Base-by-base conservation (phyloP, 2,113 vertebrate genomes). In the Stegostoma tigrinum region DNA sequence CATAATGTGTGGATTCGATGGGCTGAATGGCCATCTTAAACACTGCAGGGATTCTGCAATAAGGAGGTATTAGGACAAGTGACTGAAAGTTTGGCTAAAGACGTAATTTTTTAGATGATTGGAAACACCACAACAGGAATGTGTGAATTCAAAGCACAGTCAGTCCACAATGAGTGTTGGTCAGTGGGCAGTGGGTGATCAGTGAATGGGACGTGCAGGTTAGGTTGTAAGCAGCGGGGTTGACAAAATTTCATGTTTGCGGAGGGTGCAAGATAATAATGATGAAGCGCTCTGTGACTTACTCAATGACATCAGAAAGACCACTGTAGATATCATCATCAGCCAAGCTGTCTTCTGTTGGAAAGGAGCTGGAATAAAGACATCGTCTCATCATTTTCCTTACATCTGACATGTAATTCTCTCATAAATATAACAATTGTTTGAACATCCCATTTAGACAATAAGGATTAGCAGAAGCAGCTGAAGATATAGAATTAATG, bases 301-400 rank as follows among this genome's bases (percentile, higher is more conserved):
- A 99, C 99, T 99, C 99, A 0, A 99, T 99, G 97, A 98, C 97
- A 96, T 99, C 99, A 0, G 99, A 99, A 34, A 99, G 97, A 75
- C 98, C 98, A 0, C 97, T 99, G 97, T 99, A 99, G 96, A 99
- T 97, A 72, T 99, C 98, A 0, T 99, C 98, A 15, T 99, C 98
- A 0, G 97, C 96, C 75, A 97, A 42, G n/a, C 96, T 97, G 5
- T 98, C 98, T 45, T 98, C 98, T 0, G 97, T 97, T 64, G 98
- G 98, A 96, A 99, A 99, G 14, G 98, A 98, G 96, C 99, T 99
- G 94, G 14, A 0, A 96, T 61, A 64, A 75, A 95, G 67, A 95
- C 19, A 12, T 1, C n/a, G 17, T 95, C 75, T 52, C 19, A 75
- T 75, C 67, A 95, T 48, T 66, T 78, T 30, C 30, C 52, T 27